Base-by-base conservation (phyloP, 2,797 vertebrate species). In the Crenichthys baileyi region DNA sequence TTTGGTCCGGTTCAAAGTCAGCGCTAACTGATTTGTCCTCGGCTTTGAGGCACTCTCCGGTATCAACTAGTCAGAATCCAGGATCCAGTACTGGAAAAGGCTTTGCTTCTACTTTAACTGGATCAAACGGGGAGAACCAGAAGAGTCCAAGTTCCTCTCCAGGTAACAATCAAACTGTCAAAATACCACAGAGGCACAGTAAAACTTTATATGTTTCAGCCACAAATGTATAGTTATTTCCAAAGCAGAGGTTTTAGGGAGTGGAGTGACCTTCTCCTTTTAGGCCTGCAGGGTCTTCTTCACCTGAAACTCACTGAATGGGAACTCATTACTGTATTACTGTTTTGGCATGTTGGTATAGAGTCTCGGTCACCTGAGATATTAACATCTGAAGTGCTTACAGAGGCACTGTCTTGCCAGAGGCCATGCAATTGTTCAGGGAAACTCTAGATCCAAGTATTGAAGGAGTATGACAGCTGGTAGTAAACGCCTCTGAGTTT, bases 121-220 rank as follows among this genome's bases (percentile, higher is more conserved):
- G 51, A 75, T 53, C 75, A 53, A 77, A 72, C 46, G 60, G 7
- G 51, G 78, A 77, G 7, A 36, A 67, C 36, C 76, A 29, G 72
- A 83, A 22, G 75, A 84, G 82, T 80, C 76, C 72, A 29, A 63
- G 56, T 76, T 81, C 82, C 74, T 36, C 31, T 86, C 9, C 72
- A 91, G 89, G 92, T 93, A 90, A 36, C 26, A 41, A 50, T 15
- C 0, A 29, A 3, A 18, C 1, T 75, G 36, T 55, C 4, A 67
- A 7, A 44, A 41, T 46, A 20, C 11, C 7, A 22, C n/a, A 48
- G 56, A 31, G n/a, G 44, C 22, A 5, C 7, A 11, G 18, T 15
- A 53, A n/a, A 9, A 58, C 53, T 55, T n/a, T n/a, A 58, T n/a
- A 11, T 11, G 7, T 58, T 26, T 58, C n/a, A 58, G 13, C 12